Conservation (phyloP, 2,888 invertebrate species). For the Lamproptera curius region DNA sequence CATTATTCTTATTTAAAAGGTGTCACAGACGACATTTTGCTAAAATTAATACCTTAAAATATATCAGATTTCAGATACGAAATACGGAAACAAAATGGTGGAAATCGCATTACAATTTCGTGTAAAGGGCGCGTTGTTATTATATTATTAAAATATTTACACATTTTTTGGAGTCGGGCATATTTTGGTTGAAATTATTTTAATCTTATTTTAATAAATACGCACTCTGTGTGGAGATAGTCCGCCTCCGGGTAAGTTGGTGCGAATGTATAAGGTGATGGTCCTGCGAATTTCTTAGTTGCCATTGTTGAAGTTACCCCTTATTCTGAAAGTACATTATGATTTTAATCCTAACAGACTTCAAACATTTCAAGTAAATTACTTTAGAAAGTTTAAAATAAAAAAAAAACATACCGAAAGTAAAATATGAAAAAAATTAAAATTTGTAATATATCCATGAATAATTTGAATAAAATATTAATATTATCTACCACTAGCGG, state of each 20-base stretch:
- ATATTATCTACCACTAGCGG: no score
- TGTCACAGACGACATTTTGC: no score
- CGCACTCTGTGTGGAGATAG: slow-evolving; percentile 68
- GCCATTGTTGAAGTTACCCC: slow-evolving; percentile 52
- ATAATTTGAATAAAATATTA: not conserved
- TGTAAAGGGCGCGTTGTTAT: no score
- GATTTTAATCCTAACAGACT: not conserved
- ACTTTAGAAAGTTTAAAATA: not conserved
- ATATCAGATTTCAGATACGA: no score
- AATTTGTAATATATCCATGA: not conserved
- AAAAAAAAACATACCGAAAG: not conserved
- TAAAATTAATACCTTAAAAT: no score
- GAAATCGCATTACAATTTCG: no score
- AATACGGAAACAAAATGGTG: no score
- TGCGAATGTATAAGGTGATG: slow-evolving; percentile 64
- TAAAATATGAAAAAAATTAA: not conserved
- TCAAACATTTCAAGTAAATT: not conserved
- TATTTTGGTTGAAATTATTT: no score
- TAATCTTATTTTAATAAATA: no score
- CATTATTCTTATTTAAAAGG: no score
- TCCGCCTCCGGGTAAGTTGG: slow-evolving; percentile 59
- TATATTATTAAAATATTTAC: no score
- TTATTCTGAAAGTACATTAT: not conserved
- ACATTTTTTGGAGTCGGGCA: no score
- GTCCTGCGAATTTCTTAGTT: slow-evolving; percentile 66